These are phyloP conservation scores for Psophia crepitans DNA, from an alignment of 2,113 vertebrate species.

Conservation along the genomic window DNA sequence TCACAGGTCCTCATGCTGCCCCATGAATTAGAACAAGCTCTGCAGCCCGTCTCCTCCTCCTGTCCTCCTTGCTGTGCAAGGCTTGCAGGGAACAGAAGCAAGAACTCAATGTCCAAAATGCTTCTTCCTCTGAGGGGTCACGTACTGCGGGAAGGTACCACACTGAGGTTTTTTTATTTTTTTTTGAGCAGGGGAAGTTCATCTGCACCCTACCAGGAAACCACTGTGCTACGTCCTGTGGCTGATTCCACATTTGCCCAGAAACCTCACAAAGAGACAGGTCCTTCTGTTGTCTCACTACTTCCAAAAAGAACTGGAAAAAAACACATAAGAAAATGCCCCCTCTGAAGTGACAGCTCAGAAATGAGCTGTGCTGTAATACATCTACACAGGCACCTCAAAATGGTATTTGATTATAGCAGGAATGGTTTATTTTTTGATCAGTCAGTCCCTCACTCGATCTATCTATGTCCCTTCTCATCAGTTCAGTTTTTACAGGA, in stretches of 20 bases:
- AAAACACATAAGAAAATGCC: background rate
- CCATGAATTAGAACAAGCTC: background rate
- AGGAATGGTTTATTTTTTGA: background rate
- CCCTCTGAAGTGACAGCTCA: background rate
- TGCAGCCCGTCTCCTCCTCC: background rate
- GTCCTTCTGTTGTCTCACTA: background rate
- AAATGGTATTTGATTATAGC: background rate
- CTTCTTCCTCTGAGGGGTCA: background rate
- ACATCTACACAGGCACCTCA: background rate
- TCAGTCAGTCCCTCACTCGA: background rate
- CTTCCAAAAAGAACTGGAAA: background rate
- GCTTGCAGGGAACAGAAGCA: background rate
- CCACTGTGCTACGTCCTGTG: background rate
- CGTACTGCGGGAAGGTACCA: background rate
- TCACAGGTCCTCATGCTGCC: background rate
- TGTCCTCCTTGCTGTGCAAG: background rate
- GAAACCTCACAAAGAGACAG: background rate
- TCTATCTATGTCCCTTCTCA: background rate
- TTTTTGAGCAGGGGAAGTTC: background rate
- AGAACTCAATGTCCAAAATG: background rate
- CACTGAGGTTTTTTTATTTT: background rate
- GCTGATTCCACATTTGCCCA: rapidly evolving
- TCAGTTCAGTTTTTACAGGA: background rate
- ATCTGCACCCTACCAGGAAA: background rate
- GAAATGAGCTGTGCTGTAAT: background rate